Evolutionary conservation across 2,888 invertebrate genomes (phyloP), one percentile per base, ranked within the genome.

Genomic region (Ochropacha duplaris): DNA sequence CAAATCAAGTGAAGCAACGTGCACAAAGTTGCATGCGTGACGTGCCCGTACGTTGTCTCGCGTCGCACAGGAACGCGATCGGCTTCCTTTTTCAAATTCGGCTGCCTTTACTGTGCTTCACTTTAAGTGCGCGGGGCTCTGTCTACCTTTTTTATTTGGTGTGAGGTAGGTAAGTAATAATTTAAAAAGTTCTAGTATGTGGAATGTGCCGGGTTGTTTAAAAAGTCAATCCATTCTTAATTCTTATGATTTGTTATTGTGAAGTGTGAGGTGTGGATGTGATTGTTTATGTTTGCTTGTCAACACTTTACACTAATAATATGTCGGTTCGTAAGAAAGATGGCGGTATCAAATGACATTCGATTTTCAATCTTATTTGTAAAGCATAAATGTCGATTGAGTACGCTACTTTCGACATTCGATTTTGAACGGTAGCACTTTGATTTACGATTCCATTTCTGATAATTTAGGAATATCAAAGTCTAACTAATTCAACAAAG

Each of bases 241-340:
- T 16, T 60, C 56, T 68, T 62, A 54, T 55, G 54, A 49, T 60
- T 63, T 69, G 66, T 70, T 71, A 66, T 57, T 64, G 31, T 56
- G 44, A 62, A 54, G 56, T 59, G 50, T 39, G 61, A 69, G 60
- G 62, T 69, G 72, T 68, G 55, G 57, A 54, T 28, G 49, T 51
- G 54, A 62, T 24, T 80, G 82, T 80, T 80, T 81, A 74, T 51
- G 49, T 57, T 55, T 55, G 54, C 67, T 60, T 64, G 64, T 81
- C 81, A 68, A 51, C 81, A 65, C 63, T 57, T 26, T 31, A 22
- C 16, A 39, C 57, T 63, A 64, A 74, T 79, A 65, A 31, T 26
- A 36, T 28, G 52, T 22, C 6, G 28, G 19, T 28, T 31, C 11
- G 28, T 50, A 28, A 26, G n/a, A 12, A 12, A 24, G 22, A 50